Evolutionary conservation across 2,797 vertebrate species (phyloP), one percentile per base, ranked within the genome.

Genomic region (Anableps anableps): DNA sequence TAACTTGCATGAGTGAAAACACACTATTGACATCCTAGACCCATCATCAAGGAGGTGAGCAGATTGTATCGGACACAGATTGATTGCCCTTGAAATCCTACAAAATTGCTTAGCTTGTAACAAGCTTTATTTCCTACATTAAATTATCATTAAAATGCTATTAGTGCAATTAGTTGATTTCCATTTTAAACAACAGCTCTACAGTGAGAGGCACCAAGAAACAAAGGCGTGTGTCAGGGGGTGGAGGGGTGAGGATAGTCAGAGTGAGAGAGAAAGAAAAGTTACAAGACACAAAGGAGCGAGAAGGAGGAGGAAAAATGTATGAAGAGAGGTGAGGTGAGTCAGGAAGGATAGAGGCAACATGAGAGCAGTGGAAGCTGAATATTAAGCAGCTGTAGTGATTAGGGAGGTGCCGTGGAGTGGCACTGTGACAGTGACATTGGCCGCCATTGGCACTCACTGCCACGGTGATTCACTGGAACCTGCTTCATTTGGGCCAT

Each of bases 401-500:
- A 97, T 97, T 95, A 95, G 94, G 95, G 92, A 94, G 89, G 91
- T 87, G 91, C 93, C 93, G 94, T 91, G 93, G 94, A 93, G 95
- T 94, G 95, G 95, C 95, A 95, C 95, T 94, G 95, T 95, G 96
- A 96, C 96, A 96, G 96, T 96, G 96, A 97, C 97, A 97, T 96
- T 96, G 96, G 96, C 95, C 93, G 94, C 97, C 96, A 96, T 95
- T 96, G 96, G 96, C 95, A 95, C 91, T 93, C 95, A 86, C 88
- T 93, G 94, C 94, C 92, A 94, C 91, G 93, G 93, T 93, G 96
- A 95, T 95, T 95, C 95, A 94, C 94, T 94, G 95, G 94, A 96
- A 97, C 96, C 96, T 94, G 95, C 95, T 96, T 96, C 95, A 96
- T 97, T 97, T 97, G 95, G 95, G 94, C 94, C 95, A 92, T 97